Evolutionary conservation across 2,113 vertebrate genomes (phyloP).

Genomic region (Ascaphus truei): DNA sequence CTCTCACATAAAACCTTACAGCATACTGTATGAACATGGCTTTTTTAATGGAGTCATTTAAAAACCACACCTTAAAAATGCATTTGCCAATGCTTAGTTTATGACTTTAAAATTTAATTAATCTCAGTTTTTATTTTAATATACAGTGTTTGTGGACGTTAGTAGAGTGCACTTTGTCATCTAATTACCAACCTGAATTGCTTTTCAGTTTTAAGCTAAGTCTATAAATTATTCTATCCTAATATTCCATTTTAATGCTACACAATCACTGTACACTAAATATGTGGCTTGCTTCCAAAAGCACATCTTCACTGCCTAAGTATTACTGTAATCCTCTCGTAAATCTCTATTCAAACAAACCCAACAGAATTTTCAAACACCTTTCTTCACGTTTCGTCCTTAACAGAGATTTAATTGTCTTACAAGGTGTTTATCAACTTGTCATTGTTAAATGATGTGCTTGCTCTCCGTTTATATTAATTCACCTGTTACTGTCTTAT

Average conservation of each 20-base stretch:
- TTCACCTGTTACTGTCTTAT: not conserved
- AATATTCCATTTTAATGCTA: conserved; percentile 11
- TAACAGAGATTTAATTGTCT: conserved; percentile 18
- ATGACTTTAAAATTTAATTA: too few relatives aligned
- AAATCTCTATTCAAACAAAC: conserved; percentile 12
- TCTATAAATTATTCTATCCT: not conserved
- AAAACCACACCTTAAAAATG: too few relatives aligned
- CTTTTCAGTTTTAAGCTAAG: not conserved
- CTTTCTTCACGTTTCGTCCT: conserved; percentile 7
- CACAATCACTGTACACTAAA: conserved; percentile 3
- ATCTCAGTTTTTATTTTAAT: too few relatives aligned
- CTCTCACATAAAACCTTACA: too few relatives aligned
- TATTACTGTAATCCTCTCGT: conserved; percentile 9
- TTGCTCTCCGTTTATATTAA: not conserved
- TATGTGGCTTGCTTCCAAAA: not conserved
- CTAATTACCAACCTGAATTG: not conserved
- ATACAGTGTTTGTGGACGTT: too few relatives aligned
- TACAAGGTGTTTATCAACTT: conserved; percentile 22
- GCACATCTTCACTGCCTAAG: not conserved
- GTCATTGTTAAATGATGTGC: conserved; percentile 17
- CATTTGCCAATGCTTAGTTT: too few relatives aligned
- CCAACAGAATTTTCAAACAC: conserved; percentile 4
- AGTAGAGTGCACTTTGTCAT: not conserved
- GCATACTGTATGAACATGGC: too few relatives aligned
- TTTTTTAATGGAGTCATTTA: too few relatives aligned